phyloP scores from a whole-genome alignment of 1,140 invertebrate species.

The Mylabris phalerata region DNA sequence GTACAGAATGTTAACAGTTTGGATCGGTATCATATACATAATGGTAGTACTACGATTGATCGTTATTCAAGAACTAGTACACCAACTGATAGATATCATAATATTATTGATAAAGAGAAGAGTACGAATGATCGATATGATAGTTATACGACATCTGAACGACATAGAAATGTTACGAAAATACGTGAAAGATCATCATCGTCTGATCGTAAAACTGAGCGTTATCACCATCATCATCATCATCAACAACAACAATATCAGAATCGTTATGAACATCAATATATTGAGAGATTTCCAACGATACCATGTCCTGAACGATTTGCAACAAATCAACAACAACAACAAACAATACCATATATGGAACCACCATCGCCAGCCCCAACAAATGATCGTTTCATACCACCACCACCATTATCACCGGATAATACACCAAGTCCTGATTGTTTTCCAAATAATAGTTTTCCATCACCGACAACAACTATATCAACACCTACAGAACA shows the following conservation, averaged over 20 bases:
- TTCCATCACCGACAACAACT: conserved; percentile 36
- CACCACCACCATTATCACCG: conserved; percentile 39
- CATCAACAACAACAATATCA: background rate
- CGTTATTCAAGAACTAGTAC: conserved; percentile 31
- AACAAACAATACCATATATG: conserved; percentile 29
- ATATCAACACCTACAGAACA: conserved; percentile 30
- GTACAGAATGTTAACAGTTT: conserved; percentile 27
- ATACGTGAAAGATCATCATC: conserved; percentile 32
- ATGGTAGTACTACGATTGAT: conserved; percentile 19
- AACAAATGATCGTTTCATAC: conserved; percentile 38
- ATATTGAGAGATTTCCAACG: conserved; percentile 29
- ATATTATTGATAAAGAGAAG: conserved; percentile 30
- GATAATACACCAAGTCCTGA: conserved; percentile 35
- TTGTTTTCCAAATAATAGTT: conserved; percentile 37
- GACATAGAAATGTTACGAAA: conserved; percentile 31
- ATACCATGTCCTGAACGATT: conserved; percentile 37
- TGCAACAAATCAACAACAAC: conserved; percentile 24
- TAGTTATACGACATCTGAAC: conserved; percentile 30
- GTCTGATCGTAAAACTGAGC: conserved; percentile 30
- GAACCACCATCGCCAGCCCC: conserved; percentile 43
- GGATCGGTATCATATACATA: conserved; percentile 24
- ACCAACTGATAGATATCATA: conserved; percentile 30
- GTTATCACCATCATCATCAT: conserved; percentile 25
- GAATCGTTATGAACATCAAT: conserved; percentile 11
- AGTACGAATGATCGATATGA: conserved; percentile 19